Evolutionary conservation across 2,113 vertebrate genomes (phyloP).

Genomic region (Formicarius rufipectus): DNA sequence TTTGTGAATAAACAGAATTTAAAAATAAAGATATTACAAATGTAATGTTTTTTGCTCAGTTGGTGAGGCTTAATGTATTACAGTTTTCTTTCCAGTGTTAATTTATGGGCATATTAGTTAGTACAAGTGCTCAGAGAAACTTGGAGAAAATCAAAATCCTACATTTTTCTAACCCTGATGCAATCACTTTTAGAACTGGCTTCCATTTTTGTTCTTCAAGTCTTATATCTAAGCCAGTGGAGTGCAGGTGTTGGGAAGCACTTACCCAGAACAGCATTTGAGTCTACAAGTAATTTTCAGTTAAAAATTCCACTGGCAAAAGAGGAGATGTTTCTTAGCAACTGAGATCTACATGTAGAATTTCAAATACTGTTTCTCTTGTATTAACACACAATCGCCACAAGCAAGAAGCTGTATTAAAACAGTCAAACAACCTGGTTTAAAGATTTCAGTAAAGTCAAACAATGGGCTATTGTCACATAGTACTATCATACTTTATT

Average conservation of each 20-base stretch:
- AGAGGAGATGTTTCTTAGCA: slow-evolving; percentile 18
- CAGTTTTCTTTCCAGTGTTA: not conserved
- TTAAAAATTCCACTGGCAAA: not conserved
- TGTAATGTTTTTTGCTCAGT: not conserved
- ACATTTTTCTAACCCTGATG: not conserved
- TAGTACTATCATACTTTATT: not conserved
- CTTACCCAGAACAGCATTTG: not conserved
- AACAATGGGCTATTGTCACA: not conserved
- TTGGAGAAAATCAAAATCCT: not conserved
- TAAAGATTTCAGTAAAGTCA: not conserved
- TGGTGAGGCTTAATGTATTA: not conserved
- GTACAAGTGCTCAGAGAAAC: not conserved
- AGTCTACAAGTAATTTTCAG: not conserved
- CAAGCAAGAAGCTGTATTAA: not conserved
- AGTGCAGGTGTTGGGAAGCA: not conserved
- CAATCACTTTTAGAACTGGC: not conserved
- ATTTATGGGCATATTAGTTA: not conserved
- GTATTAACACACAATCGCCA: not conserved
- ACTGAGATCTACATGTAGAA: not conserved
- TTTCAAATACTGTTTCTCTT: not conserved
- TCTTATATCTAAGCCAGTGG: not conserved
- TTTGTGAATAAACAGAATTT: not conserved
- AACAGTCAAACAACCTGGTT: not conserved
- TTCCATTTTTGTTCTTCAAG: not conserved
- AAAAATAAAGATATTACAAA: not conserved